Percentiles rank a stretch among this genome's conserved stretches.
Evolutionary conservation across 1,140 invertebrate genomes (phyloP).

Genomic region (Oncopodura yosiiana): DNA sequence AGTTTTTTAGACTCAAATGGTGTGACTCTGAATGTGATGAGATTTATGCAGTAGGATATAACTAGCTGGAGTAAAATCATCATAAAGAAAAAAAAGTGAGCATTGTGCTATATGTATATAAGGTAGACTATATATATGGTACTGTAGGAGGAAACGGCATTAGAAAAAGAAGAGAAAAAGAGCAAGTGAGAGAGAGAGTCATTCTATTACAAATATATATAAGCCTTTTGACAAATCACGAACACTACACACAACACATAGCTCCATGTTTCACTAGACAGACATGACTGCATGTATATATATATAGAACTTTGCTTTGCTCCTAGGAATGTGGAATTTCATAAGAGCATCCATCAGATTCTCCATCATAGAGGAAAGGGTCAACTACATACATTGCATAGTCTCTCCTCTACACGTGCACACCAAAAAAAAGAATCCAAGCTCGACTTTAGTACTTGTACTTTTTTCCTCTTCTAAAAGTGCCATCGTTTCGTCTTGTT

Average conservation of each 20-base stretch:
- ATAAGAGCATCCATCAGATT: conserved; percentile 20
- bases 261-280: not conserved
- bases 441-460: too few species aligned
- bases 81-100: not conserved
- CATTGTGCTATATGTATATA: not conserved
- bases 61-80: not conserved
- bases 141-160: conserved; percentile 5
- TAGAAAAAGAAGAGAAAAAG: conserved; percentile 2
- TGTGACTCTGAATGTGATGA: too few species aligned
- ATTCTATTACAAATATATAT: too few species aligned
- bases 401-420: not conserved
- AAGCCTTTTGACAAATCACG: conserved; percentile 20
- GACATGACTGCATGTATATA: too few species aligned
- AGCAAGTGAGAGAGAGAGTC: conserved; percentile 2
- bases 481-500: too few species aligned
- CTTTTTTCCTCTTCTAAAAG: too few species aligned
- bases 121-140: too few species aligned
- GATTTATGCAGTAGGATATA: conserved; percentile 16
- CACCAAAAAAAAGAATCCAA: not conserved
- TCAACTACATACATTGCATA: too few species aligned
- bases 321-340: conserved; percentile 5
- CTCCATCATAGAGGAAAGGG: conserved; percentile 2
- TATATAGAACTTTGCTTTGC: too few species aligned
- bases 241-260: conserved; percentile 4
- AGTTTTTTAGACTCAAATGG: too few species aligned